These are phyloP conservation scores for Epirrhoe tristata DNA, from an alignment of 2,888 invertebrate genomes.

Conservation along the genomic window DNA sequence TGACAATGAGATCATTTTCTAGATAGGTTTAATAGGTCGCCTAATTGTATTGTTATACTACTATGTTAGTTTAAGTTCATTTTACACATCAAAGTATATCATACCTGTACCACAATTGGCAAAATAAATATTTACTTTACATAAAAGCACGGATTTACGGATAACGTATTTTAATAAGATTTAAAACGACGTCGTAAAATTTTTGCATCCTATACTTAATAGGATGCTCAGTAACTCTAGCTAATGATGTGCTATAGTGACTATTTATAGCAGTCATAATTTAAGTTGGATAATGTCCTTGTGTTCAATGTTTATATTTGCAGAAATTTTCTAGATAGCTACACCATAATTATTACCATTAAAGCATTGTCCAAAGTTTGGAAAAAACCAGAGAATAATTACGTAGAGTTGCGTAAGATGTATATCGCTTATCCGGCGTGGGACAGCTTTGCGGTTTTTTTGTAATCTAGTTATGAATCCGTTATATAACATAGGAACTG, in stretches of 20 bases:
- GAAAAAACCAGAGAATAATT: constrained; percentile 66
- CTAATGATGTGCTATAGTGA: too few species aligned
- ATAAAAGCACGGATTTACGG: too few species aligned
- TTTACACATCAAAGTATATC: too few species aligned
- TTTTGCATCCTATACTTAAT: too few species aligned
- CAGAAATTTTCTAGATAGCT: constrained; percentile 31
- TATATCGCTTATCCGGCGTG: constrained; percentile 54
- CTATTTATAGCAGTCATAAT: too few species aligned
- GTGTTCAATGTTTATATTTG: constrained; percentile 17
- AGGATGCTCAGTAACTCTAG: neutral
- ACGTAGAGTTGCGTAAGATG: constrained; percentile 69
- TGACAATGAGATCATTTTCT: constrained; percentile 32
- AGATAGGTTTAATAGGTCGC: constrained; percentile 18
- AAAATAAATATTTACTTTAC: too few species aligned
- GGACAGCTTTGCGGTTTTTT: constrained; percentile 63
- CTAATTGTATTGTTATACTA: neutral
- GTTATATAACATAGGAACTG: constrained; percentile 73
- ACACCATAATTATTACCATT: constrained; percentile 33
- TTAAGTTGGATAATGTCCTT: neutral
- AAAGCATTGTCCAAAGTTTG: constrained; percentile 65
- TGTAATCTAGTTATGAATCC: constrained; percentile 58
- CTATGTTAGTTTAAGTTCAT: too few species aligned
- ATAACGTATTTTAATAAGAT: neutral
- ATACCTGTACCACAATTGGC: too few species aligned
- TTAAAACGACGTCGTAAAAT: neutral